Evolutionary conservation across 2,888 invertebrate genomes (phyloP), one percentile per base, ranked within the genome.

Genomic region (Protonemura montana): DNA sequence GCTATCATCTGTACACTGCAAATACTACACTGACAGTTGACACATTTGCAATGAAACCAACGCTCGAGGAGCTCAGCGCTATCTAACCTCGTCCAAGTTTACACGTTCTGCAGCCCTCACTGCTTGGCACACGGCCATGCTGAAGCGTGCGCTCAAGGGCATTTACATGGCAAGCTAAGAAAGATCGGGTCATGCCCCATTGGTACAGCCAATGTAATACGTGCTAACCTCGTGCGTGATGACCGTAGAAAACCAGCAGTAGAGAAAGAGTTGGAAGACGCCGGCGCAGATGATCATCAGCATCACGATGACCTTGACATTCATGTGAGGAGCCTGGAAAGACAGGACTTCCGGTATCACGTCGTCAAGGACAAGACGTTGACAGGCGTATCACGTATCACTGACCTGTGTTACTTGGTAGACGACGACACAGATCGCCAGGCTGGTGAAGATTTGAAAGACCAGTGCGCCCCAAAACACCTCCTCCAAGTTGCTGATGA

Each of bases 361-460:
- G 10, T 35, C n/a, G 16, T 2, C 41, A 41, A 41, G 41, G 6
- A 41, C 41, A 13, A 41, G 41, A 41, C 41, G 5, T 41, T 41
- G 13, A 7, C 6, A 41, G 41, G 5, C 41, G 41, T 13, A 41
- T 41, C 41, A 41, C 21, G 21, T 59, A 21, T 59, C 21, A 25
- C 81, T 29, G 16, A 81, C 81, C 81, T 16, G 25, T 6, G 81
- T 29, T 6, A 29, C n/a, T 16, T 81, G 81, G 30, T 81, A 81
- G 30, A 81, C 81, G 10, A 81, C 81, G 13, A 81, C 30, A 16
- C 81, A 81, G 10, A 81, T 81, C 30, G 81, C 81, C 30, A 81
- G 81, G 21, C 81, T 81, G 16, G 81, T 29, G 2, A 81, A 10
- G 10, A 30, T 81, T 30, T 81, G 81, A n/a, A 30, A 30, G 30